Conservation (phyloP, 2,888 invertebrate genomes). For the Andrena flavipes region DNA sequence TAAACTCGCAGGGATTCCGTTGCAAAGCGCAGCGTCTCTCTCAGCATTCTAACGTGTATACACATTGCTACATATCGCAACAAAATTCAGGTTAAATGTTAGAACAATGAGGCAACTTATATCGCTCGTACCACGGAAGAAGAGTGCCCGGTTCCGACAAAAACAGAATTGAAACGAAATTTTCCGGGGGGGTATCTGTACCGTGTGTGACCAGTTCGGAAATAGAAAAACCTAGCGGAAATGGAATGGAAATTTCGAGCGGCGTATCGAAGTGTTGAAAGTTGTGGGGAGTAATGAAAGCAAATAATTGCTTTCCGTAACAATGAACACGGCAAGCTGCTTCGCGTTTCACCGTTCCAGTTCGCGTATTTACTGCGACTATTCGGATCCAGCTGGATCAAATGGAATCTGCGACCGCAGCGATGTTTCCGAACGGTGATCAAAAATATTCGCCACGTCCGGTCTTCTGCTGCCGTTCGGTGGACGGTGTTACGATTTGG, state of each 20-base stretch:
- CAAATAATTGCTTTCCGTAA: slow-evolving; percentile 71
- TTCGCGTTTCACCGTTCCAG: slow-evolving; percentile 38
- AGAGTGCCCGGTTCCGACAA: too few species aligned
- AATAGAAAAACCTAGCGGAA: neutral
- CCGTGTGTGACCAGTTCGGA: neutral
- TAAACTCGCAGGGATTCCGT: too few species aligned
- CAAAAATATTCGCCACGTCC: slow-evolving; percentile 2
- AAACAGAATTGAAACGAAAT: slow-evolving; percentile 35
- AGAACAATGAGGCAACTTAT: too few species aligned
- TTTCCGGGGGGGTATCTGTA: neutral
- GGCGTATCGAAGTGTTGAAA: slow-evolving; percentile 58
- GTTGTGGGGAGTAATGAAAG: slow-evolving; percentile 61
- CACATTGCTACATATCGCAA: too few species aligned
- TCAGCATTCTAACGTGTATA: too few species aligned
- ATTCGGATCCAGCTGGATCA: slow-evolving; percentile 37
- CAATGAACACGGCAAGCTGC: slow-evolving; percentile 60
- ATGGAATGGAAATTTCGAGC: slow-evolving; percentile 49
- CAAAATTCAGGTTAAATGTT: too few species aligned
- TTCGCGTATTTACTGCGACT: slow-evolving; percentile 37
- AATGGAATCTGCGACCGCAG: slow-evolving; percentile 35
- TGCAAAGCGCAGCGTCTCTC: too few species aligned
- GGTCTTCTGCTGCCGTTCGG: neutral
- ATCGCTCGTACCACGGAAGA: too few species aligned
- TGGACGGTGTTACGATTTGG: neutral
- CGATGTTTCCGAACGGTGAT: slow-evolving; percentile 17